Evolutionary conservation across 2,113 vertebrate genomes (phyloP).

Genomic region (Nipponia nippon): DNA sequence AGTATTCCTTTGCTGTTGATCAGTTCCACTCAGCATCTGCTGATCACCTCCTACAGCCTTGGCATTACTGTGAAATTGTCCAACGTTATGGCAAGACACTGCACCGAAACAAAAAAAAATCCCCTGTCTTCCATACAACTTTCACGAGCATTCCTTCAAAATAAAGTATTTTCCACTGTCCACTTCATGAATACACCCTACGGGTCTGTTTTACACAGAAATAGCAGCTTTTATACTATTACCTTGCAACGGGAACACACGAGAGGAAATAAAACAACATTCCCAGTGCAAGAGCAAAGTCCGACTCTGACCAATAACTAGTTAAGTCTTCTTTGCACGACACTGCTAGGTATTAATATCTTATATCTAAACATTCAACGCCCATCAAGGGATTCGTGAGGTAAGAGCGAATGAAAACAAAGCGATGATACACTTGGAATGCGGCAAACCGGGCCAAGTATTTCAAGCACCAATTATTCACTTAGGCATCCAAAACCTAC

Average conservation of each 20-base stretch:
- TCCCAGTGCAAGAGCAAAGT: background rate
- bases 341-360: background rate
- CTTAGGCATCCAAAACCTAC: background rate
- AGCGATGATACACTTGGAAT: background rate
- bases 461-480: background rate
- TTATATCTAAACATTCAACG: background rate
- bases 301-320: background rate
- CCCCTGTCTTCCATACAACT: background rate
- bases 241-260: background rate
- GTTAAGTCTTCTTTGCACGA: background rate
- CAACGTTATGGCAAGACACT: background rate
- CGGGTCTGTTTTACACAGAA: background rate
- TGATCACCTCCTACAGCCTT: background rate
- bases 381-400: background rate
- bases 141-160: background rate
- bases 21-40: background rate
- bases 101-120: background rate
- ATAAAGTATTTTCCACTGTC: background rate
- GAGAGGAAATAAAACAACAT: background rate
- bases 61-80: background rate
- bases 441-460: background rate
- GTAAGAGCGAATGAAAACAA: background rate
- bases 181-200: background rate
- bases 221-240: background rate
- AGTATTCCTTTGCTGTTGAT: background rate